Conservation (phyloP, 1,140 invertebrate genomes). For the Chionoecetes opilio region DNA sequence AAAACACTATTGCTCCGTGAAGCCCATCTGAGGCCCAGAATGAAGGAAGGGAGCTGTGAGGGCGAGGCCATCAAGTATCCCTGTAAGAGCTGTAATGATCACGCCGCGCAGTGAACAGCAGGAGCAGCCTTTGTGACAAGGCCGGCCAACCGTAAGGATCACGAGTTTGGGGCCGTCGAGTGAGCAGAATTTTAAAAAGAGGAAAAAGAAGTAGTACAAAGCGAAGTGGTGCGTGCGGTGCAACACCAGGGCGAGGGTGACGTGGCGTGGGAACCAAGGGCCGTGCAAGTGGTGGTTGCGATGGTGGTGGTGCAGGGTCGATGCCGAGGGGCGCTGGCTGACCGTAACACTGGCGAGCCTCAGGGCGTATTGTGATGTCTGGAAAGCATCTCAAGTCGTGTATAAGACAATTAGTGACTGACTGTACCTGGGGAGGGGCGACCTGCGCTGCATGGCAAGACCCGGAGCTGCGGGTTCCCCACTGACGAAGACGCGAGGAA, state of each 20-base stretch:
- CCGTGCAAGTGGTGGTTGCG: background rate
- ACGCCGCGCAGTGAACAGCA: background rate
- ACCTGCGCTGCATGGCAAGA: background rate
- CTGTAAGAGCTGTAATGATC: background rate
- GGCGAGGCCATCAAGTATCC: background rate
- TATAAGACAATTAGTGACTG: background rate
- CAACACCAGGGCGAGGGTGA: background rate
- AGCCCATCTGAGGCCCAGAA: background rate
- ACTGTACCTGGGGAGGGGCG: background rate
- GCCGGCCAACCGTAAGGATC: background rate
- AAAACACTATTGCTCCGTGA: no score
- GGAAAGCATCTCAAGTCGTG: conserved; percentile 25
- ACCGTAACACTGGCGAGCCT: background rate
- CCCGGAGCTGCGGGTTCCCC: no score
- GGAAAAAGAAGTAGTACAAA: background rate
- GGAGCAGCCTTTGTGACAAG: background rate
- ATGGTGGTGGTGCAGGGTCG: background rate
- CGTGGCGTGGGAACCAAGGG: background rate
- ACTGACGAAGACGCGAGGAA: no score
- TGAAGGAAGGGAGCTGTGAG: background rate
- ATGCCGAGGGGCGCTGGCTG: background rate
- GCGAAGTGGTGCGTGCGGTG: background rate
- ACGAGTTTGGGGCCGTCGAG: conserved; percentile 3
- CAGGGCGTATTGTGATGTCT: background rate
- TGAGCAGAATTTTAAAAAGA: background rate